Conservation (phyloP, 2,888 invertebrate genomes). For the Luperina nickerlii region DNA sequence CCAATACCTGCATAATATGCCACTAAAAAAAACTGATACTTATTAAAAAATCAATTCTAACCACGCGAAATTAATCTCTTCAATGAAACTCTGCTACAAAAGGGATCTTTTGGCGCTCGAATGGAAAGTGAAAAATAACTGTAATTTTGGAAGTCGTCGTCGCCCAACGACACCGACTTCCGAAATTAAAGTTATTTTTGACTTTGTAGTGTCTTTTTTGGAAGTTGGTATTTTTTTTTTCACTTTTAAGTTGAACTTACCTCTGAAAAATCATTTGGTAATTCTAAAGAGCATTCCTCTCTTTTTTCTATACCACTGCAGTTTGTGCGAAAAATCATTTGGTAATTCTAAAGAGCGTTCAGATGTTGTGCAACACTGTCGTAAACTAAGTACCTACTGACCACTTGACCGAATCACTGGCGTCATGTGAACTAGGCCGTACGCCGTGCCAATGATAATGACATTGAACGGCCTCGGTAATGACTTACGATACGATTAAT, state of each 20-base stretch:
- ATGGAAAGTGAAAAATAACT: too few relatives aligned
- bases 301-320: not conserved
- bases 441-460: conserved; percentile 63
- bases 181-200: too few relatives aligned
- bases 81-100: too few relatives aligned
- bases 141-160: too few relatives aligned
- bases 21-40: too few relatives aligned
- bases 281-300: too few relatives aligned
- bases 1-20: not conserved
- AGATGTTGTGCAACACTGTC: conserved; percentile 6
- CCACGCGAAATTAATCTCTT: not conserved
- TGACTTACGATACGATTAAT: conserved; percentile 60
- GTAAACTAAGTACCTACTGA: not conserved
- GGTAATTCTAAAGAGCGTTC: not conserved
- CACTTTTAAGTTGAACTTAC: too few relatives aligned
- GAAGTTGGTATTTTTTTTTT: too few relatives aligned
- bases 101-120: too few relatives aligned
- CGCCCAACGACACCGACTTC: too few relatives aligned
- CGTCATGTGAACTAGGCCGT: conserved; percentile 39
- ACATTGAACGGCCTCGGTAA: conserved; percentile 75
- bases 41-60: not conserved
- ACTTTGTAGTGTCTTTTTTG: too few relatives aligned
- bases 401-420: conserved; percentile 25
- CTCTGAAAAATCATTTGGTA: too few relatives aligned
- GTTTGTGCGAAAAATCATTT: not conserved